These are phyloP conservation scores for Hippopotamyrus pictus DNA, from an alignment of 2,797 vertebrate genomes.

Conservation along the genomic window DNA sequence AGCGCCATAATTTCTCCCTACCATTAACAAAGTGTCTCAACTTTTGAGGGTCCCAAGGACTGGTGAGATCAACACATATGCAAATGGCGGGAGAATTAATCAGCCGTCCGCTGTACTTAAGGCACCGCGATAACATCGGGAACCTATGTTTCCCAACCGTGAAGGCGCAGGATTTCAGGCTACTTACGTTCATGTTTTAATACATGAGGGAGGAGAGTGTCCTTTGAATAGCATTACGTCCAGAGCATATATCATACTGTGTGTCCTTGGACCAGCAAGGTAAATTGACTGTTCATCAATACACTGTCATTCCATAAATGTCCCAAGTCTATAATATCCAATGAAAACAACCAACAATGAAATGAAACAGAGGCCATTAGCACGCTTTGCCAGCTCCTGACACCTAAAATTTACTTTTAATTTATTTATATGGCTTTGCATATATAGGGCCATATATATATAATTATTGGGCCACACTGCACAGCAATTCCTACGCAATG, in stretches of 20 bases:
- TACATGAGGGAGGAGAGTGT: constrained; percentile 29
- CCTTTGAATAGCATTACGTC: constrained; percentile 28
- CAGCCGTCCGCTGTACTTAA: constrained; percentile 5
- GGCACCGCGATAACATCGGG: neutral
- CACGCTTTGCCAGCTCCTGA: neutral
- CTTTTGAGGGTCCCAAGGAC: constrained; percentile 52
- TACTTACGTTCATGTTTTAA: constrained; percentile 33
- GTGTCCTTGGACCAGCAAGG: constrained; percentile 60
- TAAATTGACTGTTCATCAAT: constrained; percentile 69
- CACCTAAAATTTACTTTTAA: neutral
- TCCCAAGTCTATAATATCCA: constrained; percentile 17
- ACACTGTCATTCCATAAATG: constrained; percentile 50
- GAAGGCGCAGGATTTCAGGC: constrained; percentile 41
- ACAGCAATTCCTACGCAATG: neutral
- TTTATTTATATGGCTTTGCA: constrained; percentile 6
- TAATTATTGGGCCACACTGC: neutral
- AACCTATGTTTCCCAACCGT: constrained; percentile 33
- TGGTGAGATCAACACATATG: constrained; percentile 47
- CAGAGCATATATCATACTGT: neutral
- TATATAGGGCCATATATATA: constrained; percentile 7
- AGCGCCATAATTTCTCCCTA: constrained; percentile 46
- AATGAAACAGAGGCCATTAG: constrained; percentile 13
- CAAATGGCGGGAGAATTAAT: constrained; percentile 45
- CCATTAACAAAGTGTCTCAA: constrained; percentile 52
- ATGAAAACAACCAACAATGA: constrained; percentile 1